Evolutionary conservation across 2,888 invertebrate genomes (phyloP).

Genomic region (Folsomia manolachei): DNA sequence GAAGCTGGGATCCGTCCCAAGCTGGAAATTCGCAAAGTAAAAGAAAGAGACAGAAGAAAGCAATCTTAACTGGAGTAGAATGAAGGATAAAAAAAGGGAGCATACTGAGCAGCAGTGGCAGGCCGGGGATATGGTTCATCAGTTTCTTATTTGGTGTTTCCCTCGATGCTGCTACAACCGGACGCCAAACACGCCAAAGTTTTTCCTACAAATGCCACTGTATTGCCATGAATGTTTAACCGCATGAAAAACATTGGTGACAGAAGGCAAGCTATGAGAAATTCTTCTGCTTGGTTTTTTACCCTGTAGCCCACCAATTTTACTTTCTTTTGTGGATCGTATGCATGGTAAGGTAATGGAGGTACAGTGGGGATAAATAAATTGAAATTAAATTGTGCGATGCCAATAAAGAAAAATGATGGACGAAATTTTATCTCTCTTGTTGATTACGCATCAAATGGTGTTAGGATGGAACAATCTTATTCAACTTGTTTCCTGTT

Average conservation of each 20-base stretch:
- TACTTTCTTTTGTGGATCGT: too few species aligned
- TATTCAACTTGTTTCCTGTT: too few species aligned
- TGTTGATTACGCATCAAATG: too few species aligned
- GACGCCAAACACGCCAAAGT: slow-evolving; percentile 11
- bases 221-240: slow-evolving; percentile 23
- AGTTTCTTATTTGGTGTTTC: slow-evolving; percentile 24
- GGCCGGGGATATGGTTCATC: slow-evolving; percentile 17
- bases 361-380: too few species aligned
- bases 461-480: too few species aligned
- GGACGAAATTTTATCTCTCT: too few species aligned
- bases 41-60: slow-evolving; percentile 16
- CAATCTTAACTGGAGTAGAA: slow-evolving; percentile 1
- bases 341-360: too few species aligned
- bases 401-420: too few species aligned
- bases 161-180: slow-evolving; percentile 11
- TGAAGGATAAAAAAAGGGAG: slow-evolving; percentile 14
- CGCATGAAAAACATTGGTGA: slow-evolving; percentile 20
- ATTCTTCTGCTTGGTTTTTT: background rate
- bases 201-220: slow-evolving; percentile 14
- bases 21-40: slow-evolving; percentile 2
- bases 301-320: background rate
- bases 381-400: too few species aligned
- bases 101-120: background rate
- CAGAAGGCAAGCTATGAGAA: background rate
- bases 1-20: background rate